A percentile compares a stretch with the other conserved stretches of the same genome.
phyloP scores from a whole-genome alignment of 1,140 invertebrate species.

The Hyles euphorbiae region DNA sequence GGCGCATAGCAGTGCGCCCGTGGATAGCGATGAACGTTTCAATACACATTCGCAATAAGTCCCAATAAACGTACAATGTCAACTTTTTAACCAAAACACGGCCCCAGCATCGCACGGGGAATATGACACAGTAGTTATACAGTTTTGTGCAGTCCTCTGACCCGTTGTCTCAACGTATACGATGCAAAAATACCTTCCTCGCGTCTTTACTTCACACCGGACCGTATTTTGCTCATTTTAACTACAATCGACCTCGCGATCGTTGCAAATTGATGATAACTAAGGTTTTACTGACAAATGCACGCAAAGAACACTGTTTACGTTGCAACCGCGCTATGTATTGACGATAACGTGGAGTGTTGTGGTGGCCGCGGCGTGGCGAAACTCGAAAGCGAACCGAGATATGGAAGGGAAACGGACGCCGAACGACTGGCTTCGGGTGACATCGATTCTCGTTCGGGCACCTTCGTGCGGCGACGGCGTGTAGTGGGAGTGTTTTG shows the following conservation, averaged over 20 bases:
- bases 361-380: slow-evolving; percentile 32
- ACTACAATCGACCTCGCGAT: slow-evolving; percentile 12
- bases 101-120: slow-evolving; percentile 67
- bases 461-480: slow-evolving; percentile 26
- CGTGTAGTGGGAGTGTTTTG: slow-evolving; percentile 31
- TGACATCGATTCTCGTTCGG: slow-evolving; percentile 64
- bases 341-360: slow-evolving; percentile 19
- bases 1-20: slow-evolving; percentile 75
- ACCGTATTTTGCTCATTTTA: slow-evolving; percentile 68
- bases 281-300: too few species aligned
- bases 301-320: slow-evolving; percentile 16
- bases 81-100: slow-evolving; percentile 66
- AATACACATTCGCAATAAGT: slow-evolving; percentile 74
- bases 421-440: slow-evolving; percentile 37
- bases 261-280: too few species aligned
- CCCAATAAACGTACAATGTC: slow-evolving; percentile 50
- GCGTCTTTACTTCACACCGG: slow-evolving; percentile 62
- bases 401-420: slow-evolving; percentile 32
- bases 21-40: slow-evolving; percentile 73
- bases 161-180: slow-evolving; percentile 12
- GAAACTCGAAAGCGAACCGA: slow-evolving; percentile 42
- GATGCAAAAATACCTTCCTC: slow-evolving; percentile 6
- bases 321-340: slow-evolving; percentile 13
- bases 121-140: slow-evolving; percentile 59
- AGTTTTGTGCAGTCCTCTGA: slow-evolving; percentile 48